A percentile compares a stretch with the other conserved stretches of the same genome.
phyloP scores from a whole-genome alignment of 1,140 invertebrate genomes.

The Drosophila eugracilis region DNA sequence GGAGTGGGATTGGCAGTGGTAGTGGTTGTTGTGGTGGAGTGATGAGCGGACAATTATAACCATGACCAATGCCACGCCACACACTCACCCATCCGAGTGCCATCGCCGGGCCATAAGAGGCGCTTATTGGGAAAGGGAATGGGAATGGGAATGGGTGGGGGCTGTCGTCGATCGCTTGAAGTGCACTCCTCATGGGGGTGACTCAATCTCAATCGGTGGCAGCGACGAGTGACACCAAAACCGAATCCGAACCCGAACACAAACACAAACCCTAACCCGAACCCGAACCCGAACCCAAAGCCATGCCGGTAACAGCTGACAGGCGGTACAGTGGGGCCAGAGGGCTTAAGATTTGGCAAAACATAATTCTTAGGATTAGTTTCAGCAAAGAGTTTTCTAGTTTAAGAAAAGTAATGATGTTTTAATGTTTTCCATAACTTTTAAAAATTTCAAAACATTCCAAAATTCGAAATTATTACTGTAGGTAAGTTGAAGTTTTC shows the following conservation, averaged over 20 bases:
- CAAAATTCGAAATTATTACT: too few relatives aligned
- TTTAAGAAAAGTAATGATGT: too few relatives aligned
- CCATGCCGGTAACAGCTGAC: conserved; percentile 18
- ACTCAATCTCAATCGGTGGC: conserved; percentile 19
- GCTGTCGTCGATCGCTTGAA: conserved; percentile 21
- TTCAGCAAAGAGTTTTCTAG: too few relatives aligned
- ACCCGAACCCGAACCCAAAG: conserved; percentile 9
- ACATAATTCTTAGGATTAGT: too few relatives aligned
- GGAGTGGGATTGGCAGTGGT: conserved; percentile 5
- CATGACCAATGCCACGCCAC: conserved; percentile 62
- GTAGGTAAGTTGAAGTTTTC: too few relatives aligned
- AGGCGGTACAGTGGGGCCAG: conserved; percentile 14
- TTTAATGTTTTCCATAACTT: too few relatives aligned
- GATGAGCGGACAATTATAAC: conserved; percentile 65
- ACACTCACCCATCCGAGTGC: conserved; percentile 31
- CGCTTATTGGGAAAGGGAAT: not conserved
- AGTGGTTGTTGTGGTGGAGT: conserved; percentile 15
- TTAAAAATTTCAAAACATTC: too few relatives aligned
- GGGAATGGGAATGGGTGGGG: not conserved
- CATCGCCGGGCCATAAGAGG: too few relatives aligned
- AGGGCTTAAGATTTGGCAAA: too few relatives aligned
- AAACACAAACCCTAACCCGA: not conserved
- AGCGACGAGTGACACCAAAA: not conserved
- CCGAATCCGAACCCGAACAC: conserved; percentile 1
- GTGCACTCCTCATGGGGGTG: conserved; percentile 45